Percentiles rank a stretch among this genome's conserved stretches.
phyloP scores from a whole-genome alignment of 2,797 vertebrate species.

The Zalophus californianus region DNA sequence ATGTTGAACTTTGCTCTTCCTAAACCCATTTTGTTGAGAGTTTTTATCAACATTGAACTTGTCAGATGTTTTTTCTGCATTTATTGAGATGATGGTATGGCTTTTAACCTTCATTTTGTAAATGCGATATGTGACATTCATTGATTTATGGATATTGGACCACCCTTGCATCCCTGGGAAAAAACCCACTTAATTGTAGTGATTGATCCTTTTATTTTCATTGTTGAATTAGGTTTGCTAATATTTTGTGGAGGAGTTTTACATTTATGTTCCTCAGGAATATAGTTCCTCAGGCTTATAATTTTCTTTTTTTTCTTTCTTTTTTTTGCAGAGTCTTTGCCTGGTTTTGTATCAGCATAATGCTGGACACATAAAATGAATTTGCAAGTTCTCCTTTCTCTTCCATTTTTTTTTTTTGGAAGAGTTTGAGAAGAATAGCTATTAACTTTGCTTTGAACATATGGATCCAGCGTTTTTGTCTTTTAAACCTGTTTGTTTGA shows the following conservation, averaged over 20 bases:
- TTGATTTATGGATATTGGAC: neutral
- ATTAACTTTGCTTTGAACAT: neutral
- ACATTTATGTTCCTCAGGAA: neutral
- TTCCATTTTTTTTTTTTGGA: neutral
- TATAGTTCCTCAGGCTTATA: neutral
- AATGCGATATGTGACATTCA: neutral
- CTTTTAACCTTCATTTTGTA: neutral
- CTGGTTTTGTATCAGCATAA: neutral
- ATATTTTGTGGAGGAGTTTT: neutral
- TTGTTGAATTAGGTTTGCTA: neutral
- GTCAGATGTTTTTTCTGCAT: neutral
- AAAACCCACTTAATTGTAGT: neutral
- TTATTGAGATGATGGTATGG: neutral
- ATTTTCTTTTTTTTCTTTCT: neutral
- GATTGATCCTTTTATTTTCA: neutral
- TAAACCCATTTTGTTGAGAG: neutral
- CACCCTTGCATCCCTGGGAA: neutral
- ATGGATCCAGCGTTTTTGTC: neutral
- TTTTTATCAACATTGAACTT: neutral
- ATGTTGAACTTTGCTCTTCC: neutral
- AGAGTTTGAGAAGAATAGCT: neutral
- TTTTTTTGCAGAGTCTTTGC: neutral
- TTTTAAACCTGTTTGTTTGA: neutral
- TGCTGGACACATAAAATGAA: neutral
- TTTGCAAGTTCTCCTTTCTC: neutral